A percentile compares a stretch with the other conserved stretches of the same genome.
Evolutionary conservation across 1,140 invertebrate species (phyloP).

Genomic region (Proales similis): DNA sequence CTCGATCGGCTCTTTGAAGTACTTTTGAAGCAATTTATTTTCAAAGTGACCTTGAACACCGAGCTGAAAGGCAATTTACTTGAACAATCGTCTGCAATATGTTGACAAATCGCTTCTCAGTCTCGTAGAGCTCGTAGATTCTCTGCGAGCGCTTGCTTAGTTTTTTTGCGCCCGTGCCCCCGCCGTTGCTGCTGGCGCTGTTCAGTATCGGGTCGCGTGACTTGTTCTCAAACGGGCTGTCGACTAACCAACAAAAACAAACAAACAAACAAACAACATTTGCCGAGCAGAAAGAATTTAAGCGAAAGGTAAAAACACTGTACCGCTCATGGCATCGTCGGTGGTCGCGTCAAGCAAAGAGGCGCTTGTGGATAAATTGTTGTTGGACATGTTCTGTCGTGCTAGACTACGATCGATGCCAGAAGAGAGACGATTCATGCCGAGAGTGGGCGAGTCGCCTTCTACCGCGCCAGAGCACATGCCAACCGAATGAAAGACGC

Average conservation of each 20-base stretch:
- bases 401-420: constrained; percentile 11
- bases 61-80: constrained; percentile 54
- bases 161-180: constrained; percentile 45
- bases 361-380: constrained; percentile 33
- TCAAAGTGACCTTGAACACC: constrained; percentile 26
- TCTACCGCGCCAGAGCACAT: too few species aligned
- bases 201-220: background rate
- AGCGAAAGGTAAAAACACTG: background rate
- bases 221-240: constrained; percentile 13
- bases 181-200: constrained; percentile 24
- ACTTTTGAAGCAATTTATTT: constrained; percentile 56
- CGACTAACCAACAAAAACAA: background rate
- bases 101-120: constrained; percentile 90
- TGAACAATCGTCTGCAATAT: constrained; percentile 84
- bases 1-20: constrained; percentile 86
- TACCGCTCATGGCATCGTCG: constrained; percentile 29
- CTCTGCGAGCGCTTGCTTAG: constrained; percentile 72
- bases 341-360: constrained; percentile 31
- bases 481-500: too few species aligned
- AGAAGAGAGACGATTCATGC: constrained; percentile 25
- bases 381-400: constrained; percentile 23
- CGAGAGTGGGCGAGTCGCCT: constrained; percentile 23
- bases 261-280: background rate
- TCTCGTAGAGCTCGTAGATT: constrained; percentile 85
- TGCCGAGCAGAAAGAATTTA: constrained; percentile 4